These are phyloP conservation scores for Apogon hyalosoma DNA, from an alignment of 2,797 vertebrate species.

Conservation along the genomic window DNA sequence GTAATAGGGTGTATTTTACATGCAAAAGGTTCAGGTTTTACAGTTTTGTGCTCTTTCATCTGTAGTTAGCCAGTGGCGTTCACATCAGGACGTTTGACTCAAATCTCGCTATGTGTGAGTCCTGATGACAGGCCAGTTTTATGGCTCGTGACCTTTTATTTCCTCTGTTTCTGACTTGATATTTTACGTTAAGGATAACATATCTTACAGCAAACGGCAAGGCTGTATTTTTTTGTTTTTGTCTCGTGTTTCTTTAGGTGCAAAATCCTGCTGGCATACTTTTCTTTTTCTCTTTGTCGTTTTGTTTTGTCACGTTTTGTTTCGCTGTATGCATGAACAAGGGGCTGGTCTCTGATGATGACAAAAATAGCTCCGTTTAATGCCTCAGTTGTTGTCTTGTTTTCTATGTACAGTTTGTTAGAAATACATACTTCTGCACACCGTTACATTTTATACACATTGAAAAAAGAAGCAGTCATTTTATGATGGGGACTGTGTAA, in stretches of 20 bases:
- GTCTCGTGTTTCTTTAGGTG: conserved; percentile 34
- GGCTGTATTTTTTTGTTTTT: neutral
- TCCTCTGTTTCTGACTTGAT: conserved; percentile 34
- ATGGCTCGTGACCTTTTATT: conserved; percentile 71
- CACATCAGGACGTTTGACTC: conserved; percentile 60
- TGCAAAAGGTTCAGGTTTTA: conserved; percentile 42
- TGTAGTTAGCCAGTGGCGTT: conserved; percentile 43
- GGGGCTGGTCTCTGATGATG: conserved; percentile 79
- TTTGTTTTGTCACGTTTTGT: conserved; percentile 50
- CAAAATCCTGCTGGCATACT: conserved; percentile 59
- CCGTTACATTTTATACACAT: conserved; percentile 71
- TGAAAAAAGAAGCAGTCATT: conserved; percentile 55
- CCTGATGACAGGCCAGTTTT: conserved; percentile 78
- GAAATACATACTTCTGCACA: conserved; percentile 41
- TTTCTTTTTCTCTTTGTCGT: conserved; percentile 48
- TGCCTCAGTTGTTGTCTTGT: conserved; percentile 54
- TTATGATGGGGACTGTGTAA: conserved; percentile 60
- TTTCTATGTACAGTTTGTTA: conserved; percentile 60
- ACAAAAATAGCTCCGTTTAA: conserved; percentile 60
- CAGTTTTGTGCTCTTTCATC: conserved; percentile 25
- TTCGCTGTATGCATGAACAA: conserved; percentile 69
- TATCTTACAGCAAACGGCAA: neutral
- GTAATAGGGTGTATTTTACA: conserved; percentile 46
- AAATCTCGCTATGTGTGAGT: conserved; percentile 53
- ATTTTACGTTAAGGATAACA: conserved; percentile 28